Percentiles rank a stretch among this genome's conserved stretches.
phyloP scores from a whole-genome alignment of 2,888 invertebrate genomes.

The Amphipyra berbera region DNA sequence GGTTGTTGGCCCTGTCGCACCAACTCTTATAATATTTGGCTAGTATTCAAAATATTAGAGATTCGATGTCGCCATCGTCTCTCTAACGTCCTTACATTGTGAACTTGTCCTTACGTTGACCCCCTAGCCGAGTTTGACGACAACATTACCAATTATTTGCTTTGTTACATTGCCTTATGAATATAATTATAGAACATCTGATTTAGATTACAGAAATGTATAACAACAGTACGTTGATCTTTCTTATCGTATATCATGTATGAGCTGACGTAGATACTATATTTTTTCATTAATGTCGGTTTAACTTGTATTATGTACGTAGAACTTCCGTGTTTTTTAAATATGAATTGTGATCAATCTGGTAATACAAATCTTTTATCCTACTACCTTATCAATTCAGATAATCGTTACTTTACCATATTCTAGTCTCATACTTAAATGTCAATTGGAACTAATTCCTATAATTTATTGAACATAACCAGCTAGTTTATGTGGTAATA shows the following conservation, averaged over 20 bases:
- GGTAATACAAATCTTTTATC: neutral
- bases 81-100: slow-evolving; percentile 20
- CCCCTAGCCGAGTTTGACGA: slow-evolving; percentile 28
- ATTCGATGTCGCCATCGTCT: too few relatives aligned
- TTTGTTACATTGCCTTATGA: slow-evolving; percentile 33
- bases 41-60: slow-evolving; percentile 68
- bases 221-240: slow-evolving; percentile 55
- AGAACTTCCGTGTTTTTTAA: slow-evolving; percentile 31
- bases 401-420: too few relatives aligned
- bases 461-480: slow-evolving; percentile 14
- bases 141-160: slow-evolving; percentile 19
- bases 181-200: slow-evolving; percentile 32
- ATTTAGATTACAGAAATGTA: slow-evolving; percentile 50
- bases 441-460: too few relatives aligned
- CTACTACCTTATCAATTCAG: neutral
- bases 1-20: slow-evolving; percentile 41
- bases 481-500: slow-evolving; percentile 28
- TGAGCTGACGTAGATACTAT: slow-evolving; percentile 20
- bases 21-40: slow-evolving; percentile 67
- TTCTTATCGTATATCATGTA: slow-evolving; percentile 35
- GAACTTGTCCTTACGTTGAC: slow-evolving; percentile 45
- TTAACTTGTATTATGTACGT: neutral
- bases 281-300: slow-evolving; percentile 24
- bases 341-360: neutral
- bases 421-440: too few relatives aligned